Percentiles rank a stretch among this genome's conserved stretches.
Evolutionary conservation across 2,888 invertebrate species (phyloP).

Genomic region (Ditylenchus weischeri): DNA sequence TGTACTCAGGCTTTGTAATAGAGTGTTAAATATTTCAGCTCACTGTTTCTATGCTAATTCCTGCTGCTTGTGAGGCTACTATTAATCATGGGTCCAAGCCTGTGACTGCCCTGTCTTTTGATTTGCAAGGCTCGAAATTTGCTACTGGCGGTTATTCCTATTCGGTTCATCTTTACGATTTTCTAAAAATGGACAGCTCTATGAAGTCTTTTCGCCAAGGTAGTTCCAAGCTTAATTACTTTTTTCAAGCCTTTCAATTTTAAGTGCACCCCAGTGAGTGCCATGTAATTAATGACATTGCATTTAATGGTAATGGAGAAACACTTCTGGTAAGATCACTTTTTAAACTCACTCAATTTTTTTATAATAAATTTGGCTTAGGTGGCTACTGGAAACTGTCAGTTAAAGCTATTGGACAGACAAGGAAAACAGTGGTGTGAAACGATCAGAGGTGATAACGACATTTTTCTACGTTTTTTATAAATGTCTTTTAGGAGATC

Average conservation of each 20-base stretch:
- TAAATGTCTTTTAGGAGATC: slow-evolving; percentile 72
- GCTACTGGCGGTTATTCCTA: slow-evolving; percentile 91
- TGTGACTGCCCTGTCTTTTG: slow-evolving; percentile 78
- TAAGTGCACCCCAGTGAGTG: slow-evolving; percentile 35
- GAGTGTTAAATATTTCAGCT: slow-evolving; percentile 45
- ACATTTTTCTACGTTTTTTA: neutral
- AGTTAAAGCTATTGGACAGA: slow-evolving; percentile 69
- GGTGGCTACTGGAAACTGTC: slow-evolving; percentile 80
- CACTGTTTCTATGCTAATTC: slow-evolving; percentile 61
- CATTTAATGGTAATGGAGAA: slow-evolving; percentile 91
- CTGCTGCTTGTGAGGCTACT: slow-evolving; percentile 67
- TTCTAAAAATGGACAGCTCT: slow-evolving; percentile 86
- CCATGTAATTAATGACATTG: slow-evolving; percentile 82
- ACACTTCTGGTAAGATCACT: slow-evolving; percentile 68
- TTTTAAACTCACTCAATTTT: too few species aligned
- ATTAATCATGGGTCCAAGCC: slow-evolving; percentile 87
- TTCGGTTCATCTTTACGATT: slow-evolving; percentile 91
- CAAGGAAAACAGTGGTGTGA: slow-evolving; percentile 55
- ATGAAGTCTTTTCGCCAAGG: slow-evolving; percentile 65
- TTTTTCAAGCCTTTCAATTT: slow-evolving; percentile 42
- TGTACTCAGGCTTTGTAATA: slow-evolving; percentile 15
- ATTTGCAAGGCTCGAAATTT: slow-evolving; percentile 86
- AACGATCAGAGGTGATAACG: slow-evolving; percentile 43
- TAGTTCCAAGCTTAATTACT: neutral
- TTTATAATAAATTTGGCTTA: too few species aligned